phyloP scores from a whole-genome alignment of 2,797 vertebrate species.

The Caiman crocodilus region DNA sequence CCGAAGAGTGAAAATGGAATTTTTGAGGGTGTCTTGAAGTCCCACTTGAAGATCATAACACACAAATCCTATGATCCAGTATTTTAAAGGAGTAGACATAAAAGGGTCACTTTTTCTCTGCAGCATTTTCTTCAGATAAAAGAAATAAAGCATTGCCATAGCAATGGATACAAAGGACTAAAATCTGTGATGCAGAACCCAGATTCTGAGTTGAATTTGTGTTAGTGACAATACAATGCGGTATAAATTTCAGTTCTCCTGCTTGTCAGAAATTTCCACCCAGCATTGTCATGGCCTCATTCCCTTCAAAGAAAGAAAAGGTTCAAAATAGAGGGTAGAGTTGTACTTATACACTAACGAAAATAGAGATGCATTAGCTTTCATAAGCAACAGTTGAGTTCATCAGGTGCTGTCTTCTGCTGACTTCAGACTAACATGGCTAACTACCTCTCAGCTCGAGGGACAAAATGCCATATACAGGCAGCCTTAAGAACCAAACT shows the following conservation, averaged over 20 bases:
- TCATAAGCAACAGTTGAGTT: no score
- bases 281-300: not conserved
- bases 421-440: no score
- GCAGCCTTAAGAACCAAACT: no score
- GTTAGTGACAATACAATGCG: not conserved
- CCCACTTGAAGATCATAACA: not conserved
- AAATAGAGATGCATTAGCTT: no score
- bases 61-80: not conserved
- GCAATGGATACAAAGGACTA: not conserved
- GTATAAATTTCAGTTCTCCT: not conserved
- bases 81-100: not conserved
- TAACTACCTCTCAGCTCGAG: no score
- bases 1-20: not conserved
- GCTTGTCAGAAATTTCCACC: not conserved
- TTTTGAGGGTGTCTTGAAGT: constrained; percentile 1
- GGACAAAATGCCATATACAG: no score
- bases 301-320: no score
- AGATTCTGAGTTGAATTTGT: not conserved
- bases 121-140: not conserved
- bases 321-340: not conserved
- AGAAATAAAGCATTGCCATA: not conserved
- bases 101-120: not conserved
- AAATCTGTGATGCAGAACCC: not conserved
- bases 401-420: no score
- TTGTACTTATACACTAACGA: not conserved